A percentile compares a stretch with the other conserved stretches of the same genome.
Evolutionary conservation across 2,888 invertebrate species (phyloP).

Genomic region (Hemithea aestivaria): DNA sequence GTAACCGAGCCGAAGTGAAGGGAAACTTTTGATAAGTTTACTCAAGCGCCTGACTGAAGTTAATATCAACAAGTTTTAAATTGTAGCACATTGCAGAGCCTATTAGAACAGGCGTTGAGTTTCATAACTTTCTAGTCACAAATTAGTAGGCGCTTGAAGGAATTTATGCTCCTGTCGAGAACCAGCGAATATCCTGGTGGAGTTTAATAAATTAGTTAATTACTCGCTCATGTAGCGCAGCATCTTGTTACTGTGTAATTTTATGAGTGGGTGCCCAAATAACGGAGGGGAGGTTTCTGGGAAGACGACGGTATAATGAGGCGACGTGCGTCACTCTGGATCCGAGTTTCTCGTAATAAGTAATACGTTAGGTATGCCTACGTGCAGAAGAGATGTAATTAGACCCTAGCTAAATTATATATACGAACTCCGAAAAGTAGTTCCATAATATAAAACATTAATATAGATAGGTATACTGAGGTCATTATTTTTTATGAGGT

Average conservation of each 20-base stretch:
- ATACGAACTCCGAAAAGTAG: no score
- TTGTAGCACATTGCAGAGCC: conserved; percentile 12
- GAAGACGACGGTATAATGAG: no score
- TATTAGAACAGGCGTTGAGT: conserved; percentile 30
- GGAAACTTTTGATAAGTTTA: conserved; percentile 18
- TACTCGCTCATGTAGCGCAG: conserved; percentile 29
- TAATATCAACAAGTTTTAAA: conserved; percentile 34
- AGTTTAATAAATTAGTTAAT: conserved; percentile 26
- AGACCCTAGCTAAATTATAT: no score
- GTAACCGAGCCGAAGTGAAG: conserved; percentile 2
- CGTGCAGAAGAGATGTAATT: no score
- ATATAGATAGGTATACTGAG: no score
- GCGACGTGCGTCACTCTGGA: no score
- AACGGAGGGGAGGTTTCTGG: neutral
- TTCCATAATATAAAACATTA: no score
- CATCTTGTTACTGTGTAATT: conserved; percentile 12
- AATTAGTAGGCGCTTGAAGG: conserved; percentile 22
- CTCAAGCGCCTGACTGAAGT: conserved; percentile 35
- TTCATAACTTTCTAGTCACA: conserved; percentile 21
- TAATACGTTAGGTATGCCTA: no score
- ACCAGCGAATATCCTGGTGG: conserved; percentile 12
- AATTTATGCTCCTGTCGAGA: conserved; percentile 23
- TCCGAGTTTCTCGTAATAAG: no score
- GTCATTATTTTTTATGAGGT: no score
- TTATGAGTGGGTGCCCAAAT: conserved; percentile 7